These are phyloP conservation scores for Colostygia pectinataria DNA, from an alignment of 2,888 invertebrate genomes.

Conservation along the genomic window DNA sequence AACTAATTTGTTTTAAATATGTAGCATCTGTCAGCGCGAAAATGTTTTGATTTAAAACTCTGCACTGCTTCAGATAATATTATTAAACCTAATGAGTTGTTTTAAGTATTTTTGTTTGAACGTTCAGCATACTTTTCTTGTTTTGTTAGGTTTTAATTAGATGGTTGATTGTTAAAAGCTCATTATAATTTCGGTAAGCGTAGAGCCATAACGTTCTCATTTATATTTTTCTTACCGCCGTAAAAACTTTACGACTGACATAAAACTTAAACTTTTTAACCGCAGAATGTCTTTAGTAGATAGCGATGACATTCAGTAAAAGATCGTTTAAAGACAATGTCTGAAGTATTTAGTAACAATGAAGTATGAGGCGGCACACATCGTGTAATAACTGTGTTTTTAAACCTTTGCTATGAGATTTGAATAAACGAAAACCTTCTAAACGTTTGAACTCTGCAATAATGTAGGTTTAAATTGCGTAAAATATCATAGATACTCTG, in stretches of 20 bases:
- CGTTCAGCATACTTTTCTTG: slow-evolving; percentile 2
- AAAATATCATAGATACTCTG: no score
- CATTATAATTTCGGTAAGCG: slow-evolving; percentile 25
- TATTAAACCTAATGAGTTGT: background rate
- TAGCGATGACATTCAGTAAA: no score
- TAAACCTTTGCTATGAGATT: no score
- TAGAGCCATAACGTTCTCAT: slow-evolving; percentile 22
- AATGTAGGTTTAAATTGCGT: no score
- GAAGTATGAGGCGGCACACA: background rate
- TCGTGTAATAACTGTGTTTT: no score
- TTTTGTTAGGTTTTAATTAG: background rate
- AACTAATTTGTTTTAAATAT: slow-evolving; percentile 48
- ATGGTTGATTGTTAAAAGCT: slow-evolving; percentile 21
- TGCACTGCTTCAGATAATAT: no score
- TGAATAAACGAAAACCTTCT: no score
- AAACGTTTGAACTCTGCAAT: no score
- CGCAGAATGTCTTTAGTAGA: slow-evolving; percentile 23
- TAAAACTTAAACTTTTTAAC: slow-evolving; percentile 34
- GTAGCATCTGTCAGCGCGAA: slow-evolving; percentile 35
- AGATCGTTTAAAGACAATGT: no score
- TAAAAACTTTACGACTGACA: slow-evolving; percentile 29
- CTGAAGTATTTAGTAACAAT: slow-evolving; percentile 3
- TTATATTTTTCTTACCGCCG: slow-evolving; percentile 25
- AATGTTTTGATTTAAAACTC: slow-evolving; percentile 41
- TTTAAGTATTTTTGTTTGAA: slow-evolving; percentile 3